A percentile compares a stretch with the other conserved stretches of the same genome.
Evolutionary conservation across 2,113 vertebrate genomes (phyloP).

Genomic region (Manacus vitellinus): DNA sequence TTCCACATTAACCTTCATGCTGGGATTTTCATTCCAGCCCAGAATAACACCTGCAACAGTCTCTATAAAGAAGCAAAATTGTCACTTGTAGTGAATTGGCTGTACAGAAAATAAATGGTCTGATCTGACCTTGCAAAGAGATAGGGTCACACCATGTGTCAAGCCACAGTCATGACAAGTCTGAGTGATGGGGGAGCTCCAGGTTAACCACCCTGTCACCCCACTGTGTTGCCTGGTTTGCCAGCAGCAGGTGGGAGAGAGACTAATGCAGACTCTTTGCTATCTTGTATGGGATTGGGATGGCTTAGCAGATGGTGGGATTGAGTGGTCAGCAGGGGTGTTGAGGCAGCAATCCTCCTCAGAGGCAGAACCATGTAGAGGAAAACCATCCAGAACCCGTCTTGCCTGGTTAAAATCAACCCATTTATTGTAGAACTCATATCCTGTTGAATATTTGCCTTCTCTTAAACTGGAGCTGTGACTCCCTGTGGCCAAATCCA

Average conservation of each 20-base stretch:
- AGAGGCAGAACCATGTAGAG: not conserved
- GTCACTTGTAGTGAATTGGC: not conserved
- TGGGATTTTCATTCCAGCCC: not conserved
- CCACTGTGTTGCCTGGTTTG: not conserved
- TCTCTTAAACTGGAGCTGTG: not conserved
- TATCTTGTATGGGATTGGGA: not conserved
- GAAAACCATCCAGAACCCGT: not conserved
- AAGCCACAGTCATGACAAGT: not conserved
- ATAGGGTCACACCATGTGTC: not conserved
- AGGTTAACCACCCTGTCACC: not conserved
- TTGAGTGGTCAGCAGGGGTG: not conserved
- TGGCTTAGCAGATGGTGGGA: not conserved
- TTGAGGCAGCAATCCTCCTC: conserved; percentile 24
- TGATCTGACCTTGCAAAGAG: not conserved
- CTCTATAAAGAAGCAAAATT: not conserved
- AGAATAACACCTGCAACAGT: not conserved
- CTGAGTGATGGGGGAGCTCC: not conserved
- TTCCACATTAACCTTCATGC: not conserved
- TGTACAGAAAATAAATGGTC: not conserved
- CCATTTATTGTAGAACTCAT: not conserved
- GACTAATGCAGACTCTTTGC: not conserved
- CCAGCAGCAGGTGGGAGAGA: not conserved
- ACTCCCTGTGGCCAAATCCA: not conserved
- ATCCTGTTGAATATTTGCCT: not conserved
- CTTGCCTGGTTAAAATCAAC: not conserved